A percentile compares a stretch with the other conserved stretches of the same genome.
phyloP scores from a whole-genome alignment of 92 coral and sea anemone genomes.

The Phenganax stokvisi region DNA sequence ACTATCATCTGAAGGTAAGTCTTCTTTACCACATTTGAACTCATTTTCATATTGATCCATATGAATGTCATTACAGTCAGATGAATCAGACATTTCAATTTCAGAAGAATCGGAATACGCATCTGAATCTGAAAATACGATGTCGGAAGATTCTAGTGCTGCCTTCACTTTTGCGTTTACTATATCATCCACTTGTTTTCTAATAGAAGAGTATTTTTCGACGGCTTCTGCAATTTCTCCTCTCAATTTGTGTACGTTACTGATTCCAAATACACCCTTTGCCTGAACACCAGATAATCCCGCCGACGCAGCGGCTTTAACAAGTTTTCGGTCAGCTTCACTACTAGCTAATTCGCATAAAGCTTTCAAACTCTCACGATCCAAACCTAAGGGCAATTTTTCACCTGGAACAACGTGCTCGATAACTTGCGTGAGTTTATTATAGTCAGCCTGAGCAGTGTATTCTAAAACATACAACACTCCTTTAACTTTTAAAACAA shows the following conservation, averaged over 20 bases:
- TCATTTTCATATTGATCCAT: not conserved
- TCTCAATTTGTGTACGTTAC: slow-evolving; percentile 44
- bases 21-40: not conserved
- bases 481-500: slow-evolving; percentile 44
- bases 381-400: slow-evolving; percentile 30
- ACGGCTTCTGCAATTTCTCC: slow-evolving; percentile 46
- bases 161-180: slow-evolving; percentile 44
- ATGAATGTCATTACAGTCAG: not conserved
- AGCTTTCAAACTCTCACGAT: slow-evolving; percentile 51
- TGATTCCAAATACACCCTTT: slow-evolving; percentile 48
- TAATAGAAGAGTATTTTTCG: slow-evolving; percentile 38
- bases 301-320: slow-evolving; percentile 44
- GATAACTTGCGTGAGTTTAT: slow-evolving; percentile 41
- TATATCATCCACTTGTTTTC: slow-evolving; percentile 47
- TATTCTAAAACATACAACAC: slow-evolving; percentile 44
- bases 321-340: slow-evolving; percentile 53
- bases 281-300: slow-evolving; percentile 42
- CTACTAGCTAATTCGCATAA: slow-evolving; percentile 52
- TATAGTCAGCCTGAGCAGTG: slow-evolving; percentile 7
- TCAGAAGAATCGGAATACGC: slow-evolving; percentile 5
- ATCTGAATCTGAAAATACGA: slow-evolving; percentile 35
- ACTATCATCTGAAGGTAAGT: slow-evolving; percentile 42
- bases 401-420: slow-evolving; percentile 34
- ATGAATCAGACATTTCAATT: not conserved
- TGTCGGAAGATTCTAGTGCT: slow-evolving; percentile 34